phyloP scores from a whole-genome alignment of 2,888 invertebrate species.

The Cenopis cana region DNA sequence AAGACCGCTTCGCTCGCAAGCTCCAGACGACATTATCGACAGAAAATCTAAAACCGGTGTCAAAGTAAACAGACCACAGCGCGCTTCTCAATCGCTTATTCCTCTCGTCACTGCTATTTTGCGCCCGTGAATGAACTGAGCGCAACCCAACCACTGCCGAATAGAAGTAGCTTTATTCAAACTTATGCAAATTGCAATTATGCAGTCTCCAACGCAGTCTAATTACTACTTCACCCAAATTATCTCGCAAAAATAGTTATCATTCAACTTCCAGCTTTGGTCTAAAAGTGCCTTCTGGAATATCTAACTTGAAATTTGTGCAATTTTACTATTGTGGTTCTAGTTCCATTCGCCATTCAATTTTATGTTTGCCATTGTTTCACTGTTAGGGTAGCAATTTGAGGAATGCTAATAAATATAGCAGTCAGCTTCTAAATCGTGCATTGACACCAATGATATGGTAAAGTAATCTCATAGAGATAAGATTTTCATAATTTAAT shows the following conservation, averaged over 20 bases:
- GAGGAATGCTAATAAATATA: too few relatives aligned
- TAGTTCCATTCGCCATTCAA: neutral
- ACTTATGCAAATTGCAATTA: conserved; percentile 67
- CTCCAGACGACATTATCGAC: conserved; percentile 52
- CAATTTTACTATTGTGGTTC: conserved; percentile 11
- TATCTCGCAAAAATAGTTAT: conserved; percentile 58
- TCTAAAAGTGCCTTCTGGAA: conserved; percentile 53
- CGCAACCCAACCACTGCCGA: conserved; percentile 44
- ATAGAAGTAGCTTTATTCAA: conserved; percentile 54
- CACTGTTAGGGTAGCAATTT: neutral
- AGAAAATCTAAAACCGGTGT: conserved; percentile 57
- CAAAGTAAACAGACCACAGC: conserved; percentile 63
- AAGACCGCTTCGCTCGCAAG: conserved; percentile 34
- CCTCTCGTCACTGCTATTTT: conserved; percentile 52
- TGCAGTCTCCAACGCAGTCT: conserved; percentile 56
- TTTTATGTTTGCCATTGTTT: conserved; percentile 14
- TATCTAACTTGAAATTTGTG: conserved; percentile 43
- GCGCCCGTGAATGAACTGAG: conserved; percentile 50
- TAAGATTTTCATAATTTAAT: conserved; percentile 28
- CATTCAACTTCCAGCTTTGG: conserved; percentile 49
- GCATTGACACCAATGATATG: conserved; percentile 4
- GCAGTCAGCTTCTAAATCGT: too few relatives aligned
- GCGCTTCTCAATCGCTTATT: conserved; percentile 49
- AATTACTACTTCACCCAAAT: conserved; percentile 60
- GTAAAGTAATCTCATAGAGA: neutral